Percentiles rank a stretch among this genome's conserved stretches.
These are phyloP conservation scores for Meloe dianella DNA, from an alignment of 2,888 invertebrate species.

Conservation along the genomic window DNA sequence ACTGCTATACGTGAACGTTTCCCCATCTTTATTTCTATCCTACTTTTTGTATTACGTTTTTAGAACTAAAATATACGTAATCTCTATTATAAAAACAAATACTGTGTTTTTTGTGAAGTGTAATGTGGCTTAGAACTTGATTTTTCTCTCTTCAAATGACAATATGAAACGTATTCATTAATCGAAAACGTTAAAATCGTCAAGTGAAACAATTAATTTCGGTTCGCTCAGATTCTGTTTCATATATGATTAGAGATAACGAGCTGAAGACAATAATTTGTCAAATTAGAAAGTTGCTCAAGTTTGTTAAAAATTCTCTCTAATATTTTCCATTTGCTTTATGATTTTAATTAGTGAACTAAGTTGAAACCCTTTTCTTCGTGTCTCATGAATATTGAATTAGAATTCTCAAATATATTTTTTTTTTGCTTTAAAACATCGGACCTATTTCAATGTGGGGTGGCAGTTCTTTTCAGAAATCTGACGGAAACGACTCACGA, in stretches of 20 bases:
- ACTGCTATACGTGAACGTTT: conserved; percentile 44
- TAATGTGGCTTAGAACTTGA: neutral
- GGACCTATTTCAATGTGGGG: neutral
- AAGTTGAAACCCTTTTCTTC: conserved; percentile 45
- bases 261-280: neutral
- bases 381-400: conserved; percentile 55
- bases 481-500: conserved; percentile 49
- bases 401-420: conserved; percentile 40
- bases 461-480: conserved; percentile 45
- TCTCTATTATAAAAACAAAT: conserved; percentile 7
- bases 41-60: conserved; percentile 25
- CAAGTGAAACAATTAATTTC: neutral
- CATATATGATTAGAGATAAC: neutral
- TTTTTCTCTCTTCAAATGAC: neutral
- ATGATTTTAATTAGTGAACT: conserved; percentile 26
- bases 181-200: neutral
- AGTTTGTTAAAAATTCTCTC: neutral
- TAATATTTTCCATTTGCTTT: neutral
- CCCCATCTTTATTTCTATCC: conserved; percentile 12
- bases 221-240: neutral
- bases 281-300: neutral
- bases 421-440: neutral
- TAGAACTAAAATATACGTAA: neutral
- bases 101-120: conserved; percentile 20
- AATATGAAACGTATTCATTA: neutral